Percentiles rank a stretch among this genome's conserved stretches.
phyloP scores from a whole-genome alignment of 2,888 invertebrate genomes.

The Pyrgus malvae region DNA sequence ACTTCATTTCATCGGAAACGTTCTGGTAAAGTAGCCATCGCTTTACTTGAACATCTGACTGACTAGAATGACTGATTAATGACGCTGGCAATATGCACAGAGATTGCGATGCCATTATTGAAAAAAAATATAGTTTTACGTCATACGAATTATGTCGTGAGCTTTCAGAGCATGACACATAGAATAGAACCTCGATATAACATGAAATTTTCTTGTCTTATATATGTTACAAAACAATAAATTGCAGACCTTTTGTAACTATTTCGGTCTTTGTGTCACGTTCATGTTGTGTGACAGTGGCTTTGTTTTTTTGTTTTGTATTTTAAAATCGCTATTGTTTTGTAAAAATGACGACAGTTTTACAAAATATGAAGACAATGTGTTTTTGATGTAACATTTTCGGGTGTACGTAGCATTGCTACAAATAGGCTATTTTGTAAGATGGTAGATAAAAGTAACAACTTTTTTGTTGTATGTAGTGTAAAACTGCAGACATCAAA shows the following conservation, averaged over 20 bases:
- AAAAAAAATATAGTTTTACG: not conserved
- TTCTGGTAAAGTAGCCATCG: too few species aligned
- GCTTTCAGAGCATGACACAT: not conserved
- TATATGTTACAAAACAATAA: constrained; percentile 6
- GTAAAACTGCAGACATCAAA: too few species aligned
- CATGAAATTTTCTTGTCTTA: not conserved
- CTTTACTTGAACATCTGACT: too few species aligned
- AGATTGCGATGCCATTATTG: too few species aligned
- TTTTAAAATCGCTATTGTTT: constrained; percentile 4
- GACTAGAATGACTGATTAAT: too few species aligned
- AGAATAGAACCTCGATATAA: not conserved
- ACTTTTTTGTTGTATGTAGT: too few species aligned
- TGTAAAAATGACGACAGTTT: not conserved
- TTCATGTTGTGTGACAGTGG: constrained; percentile 8
- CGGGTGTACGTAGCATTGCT: too few species aligned
- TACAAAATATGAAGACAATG: not conserved
- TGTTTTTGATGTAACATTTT: not conserved
- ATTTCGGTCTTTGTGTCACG: constrained; percentile 8
- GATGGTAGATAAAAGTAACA: too few species aligned
- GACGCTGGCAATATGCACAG: too few species aligned
- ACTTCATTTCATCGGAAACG: too few species aligned
- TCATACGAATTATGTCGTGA: not conserved
- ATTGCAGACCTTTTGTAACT: not conserved
- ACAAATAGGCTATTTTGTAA: too few species aligned
- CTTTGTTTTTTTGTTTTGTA: not conserved